Evolutionary conservation across 2,797 vertebrate species (phyloP), one percentile per base, ranked within the genome.

Genomic region (Etheostoma nigrum): DNA sequence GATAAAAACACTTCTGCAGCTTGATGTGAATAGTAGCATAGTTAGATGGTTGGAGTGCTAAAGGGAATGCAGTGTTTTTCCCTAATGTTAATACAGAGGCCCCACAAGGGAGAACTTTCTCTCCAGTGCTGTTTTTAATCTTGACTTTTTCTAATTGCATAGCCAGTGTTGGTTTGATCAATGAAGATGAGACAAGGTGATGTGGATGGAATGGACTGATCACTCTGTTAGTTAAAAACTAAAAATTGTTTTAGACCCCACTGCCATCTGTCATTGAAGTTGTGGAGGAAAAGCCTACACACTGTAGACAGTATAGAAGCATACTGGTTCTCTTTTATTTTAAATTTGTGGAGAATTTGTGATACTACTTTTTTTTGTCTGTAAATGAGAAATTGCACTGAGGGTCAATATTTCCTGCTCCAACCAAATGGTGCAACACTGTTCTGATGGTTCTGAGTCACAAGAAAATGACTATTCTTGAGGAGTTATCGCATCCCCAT

Each of bases 401-500:
- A 70, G 10, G 21, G n/a, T 52, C 65, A 0, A 53, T 25, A 42
- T 68, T 44, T 53, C 10, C 27, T 48, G 6, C 30, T 76, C 23
- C 21, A 58, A 21, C 27, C 7, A 74, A 66, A 74, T 75, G 55
- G 6, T n/a, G 25, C 47, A 60, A 44, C n/a, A 63, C 27, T 81
- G 12, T 66, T 67, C 14, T 45, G 52, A 51, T 15, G 6, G 5
- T 18, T 65, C 4, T 63, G 71, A 78, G 66, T 83, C 52, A 70
- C 10, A 61, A 61, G 54, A 40, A 74, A 61, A 72, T 30, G 18
- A 21, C 1, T 27, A 5, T 64, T 68, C 1, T 15, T 67, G 4
- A 18, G 52, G 25, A 44, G 67, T 60, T 65, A 13, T 74, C 33
- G 66, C 60, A 57, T 79, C 78, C 59, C 2, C 45, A 67, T 81